Evolutionary conservation across 2,113 vertebrate species (phyloP).

Genomic region (Thermophis baileyi): DNA sequence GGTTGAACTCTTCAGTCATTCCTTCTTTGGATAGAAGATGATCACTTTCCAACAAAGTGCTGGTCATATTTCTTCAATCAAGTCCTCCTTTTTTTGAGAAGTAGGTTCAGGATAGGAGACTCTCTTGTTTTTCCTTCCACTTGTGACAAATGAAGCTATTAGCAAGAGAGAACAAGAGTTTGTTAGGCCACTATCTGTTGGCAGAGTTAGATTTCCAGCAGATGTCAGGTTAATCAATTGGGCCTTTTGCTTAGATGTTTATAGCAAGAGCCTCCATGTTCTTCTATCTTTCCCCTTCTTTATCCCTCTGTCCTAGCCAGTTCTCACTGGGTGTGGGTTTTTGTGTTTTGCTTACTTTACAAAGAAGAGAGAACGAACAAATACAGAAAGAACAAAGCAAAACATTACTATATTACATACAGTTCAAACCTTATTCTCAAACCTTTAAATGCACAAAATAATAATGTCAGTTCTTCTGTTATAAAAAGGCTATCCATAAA

Average conservation of each 20-base stretch:
- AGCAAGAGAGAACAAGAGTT: neutral
- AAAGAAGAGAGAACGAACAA: neutral
- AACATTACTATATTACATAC: neutral
- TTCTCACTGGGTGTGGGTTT: neutral
- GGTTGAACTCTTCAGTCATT: neutral
- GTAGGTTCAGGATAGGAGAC: neutral
- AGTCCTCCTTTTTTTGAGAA: neutral
- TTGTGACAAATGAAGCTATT: neutral
- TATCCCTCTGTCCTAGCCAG: neutral
- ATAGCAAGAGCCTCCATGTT: neutral
- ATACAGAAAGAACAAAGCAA: neutral
- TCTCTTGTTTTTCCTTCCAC: neutral
- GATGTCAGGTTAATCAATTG: neutral
- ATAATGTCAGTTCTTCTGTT: neutral
- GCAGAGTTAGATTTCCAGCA: neutral
- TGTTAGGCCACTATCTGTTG: neutral
- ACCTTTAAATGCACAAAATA: neutral
- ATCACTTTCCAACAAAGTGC: neutral
- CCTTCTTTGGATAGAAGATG: neutral
- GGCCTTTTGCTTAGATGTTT: neutral
- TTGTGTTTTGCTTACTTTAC: neutral
- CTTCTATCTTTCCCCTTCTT: neutral
- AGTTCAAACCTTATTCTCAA: neutral
- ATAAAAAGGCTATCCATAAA: neutral
- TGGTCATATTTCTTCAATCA: neutral